Conservation (phyloP, 2,113 vertebrate species). For the Aphyosemion australe region DNA sequence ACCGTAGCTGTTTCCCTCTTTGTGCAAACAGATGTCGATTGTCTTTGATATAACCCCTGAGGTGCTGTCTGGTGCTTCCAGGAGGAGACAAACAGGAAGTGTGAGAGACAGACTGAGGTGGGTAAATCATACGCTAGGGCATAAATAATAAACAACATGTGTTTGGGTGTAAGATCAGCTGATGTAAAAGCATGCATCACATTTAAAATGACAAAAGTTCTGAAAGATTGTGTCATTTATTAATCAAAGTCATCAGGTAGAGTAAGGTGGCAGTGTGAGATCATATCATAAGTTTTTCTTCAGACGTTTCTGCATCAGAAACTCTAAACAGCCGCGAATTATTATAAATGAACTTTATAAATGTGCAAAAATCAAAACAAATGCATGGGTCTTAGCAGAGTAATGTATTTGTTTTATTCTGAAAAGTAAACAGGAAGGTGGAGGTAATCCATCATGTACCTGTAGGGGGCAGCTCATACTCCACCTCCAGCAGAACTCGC, state of each 20-base stretch:
- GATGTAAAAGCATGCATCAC: background rate
- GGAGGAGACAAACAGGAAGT: slow-evolving; percentile 1
- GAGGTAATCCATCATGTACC: slow-evolving; percentile 72
- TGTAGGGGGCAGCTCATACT: slow-evolving; percentile 92
- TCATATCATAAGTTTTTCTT: too few relatives aligned
- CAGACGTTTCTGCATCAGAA: too few relatives aligned
- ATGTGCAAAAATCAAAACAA: too few relatives aligned
- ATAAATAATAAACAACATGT: background rate
- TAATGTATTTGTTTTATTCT: too few relatives aligned
- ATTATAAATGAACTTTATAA: too few relatives aligned
- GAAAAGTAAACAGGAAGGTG: too few relatives aligned
- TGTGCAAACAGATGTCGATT: slow-evolving; percentile 94
- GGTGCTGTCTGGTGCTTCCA: slow-evolving; percentile 87
- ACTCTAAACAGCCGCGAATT: too few relatives aligned
- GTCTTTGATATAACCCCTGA: slow-evolving; percentile 94
- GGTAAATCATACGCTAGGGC: background rate
- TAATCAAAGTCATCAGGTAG: too few relatives aligned
- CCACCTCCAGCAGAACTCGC: slow-evolving; percentile 94
- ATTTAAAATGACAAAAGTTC: background rate
- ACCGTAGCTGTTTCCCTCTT: slow-evolving; percentile 96
- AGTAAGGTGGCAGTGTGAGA: too few relatives aligned
- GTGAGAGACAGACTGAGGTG: background rate
- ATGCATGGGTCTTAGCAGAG: too few relatives aligned
- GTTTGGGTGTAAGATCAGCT: background rate
- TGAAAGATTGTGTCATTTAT: background rate